Conservation (phyloP, 2,113 vertebrate genomes). For the Chloroceryle aenea region DNA sequence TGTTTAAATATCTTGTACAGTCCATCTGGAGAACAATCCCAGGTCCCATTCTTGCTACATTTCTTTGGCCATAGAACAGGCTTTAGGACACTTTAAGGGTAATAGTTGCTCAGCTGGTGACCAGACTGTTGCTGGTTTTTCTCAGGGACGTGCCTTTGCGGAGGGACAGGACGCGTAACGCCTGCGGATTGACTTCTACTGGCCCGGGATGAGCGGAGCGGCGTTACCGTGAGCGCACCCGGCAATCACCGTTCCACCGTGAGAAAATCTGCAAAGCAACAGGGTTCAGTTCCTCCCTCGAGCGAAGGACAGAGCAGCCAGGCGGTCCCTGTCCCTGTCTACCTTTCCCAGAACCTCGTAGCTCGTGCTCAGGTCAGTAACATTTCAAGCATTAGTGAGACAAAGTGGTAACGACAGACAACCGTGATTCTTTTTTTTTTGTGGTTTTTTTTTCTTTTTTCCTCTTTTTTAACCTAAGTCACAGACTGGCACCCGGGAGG, state of each 20-base stretch:
- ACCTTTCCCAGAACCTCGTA: not conserved
- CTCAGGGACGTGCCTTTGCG: not conserved
- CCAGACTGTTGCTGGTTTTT: not conserved
- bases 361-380: not conserved
- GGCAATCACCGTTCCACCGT: not conserved
- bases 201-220: not conserved
- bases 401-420: constrained; percentile 43
- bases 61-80: constrained; percentile 3
- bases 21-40: constrained; percentile 15
- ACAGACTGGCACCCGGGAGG: not conserved
- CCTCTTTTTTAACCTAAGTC: not conserved
- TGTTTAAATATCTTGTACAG: constrained; percentile 23
- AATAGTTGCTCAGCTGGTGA: not conserved
- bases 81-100: not conserved
- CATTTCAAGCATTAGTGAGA: constrained; percentile 46
- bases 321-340: not conserved
- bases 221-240: not conserved
- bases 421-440: not conserved
- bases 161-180: not conserved
- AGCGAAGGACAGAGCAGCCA: not conserved
- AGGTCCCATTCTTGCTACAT: not conserved
- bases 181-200: not conserved
- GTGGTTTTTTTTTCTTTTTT: not conserved
- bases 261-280: not conserved
- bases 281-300: not conserved